phyloP scores from a whole-genome alignment of 2,797 vertebrate species.

The Sebastes matsubarae region DNA sequence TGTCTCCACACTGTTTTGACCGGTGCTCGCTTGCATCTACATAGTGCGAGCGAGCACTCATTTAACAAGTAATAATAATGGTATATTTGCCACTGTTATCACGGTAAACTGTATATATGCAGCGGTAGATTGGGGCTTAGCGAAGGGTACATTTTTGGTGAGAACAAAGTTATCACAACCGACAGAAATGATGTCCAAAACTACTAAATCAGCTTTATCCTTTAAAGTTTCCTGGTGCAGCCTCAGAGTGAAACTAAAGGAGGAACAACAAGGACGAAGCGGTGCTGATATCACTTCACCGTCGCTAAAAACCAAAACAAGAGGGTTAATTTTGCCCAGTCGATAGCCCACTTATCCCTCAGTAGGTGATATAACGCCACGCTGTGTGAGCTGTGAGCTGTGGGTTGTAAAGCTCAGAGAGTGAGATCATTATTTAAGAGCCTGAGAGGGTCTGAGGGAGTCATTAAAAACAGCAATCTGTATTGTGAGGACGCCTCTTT shows the following conservation, averaged over 20 bases:
- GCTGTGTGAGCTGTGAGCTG: constrained; percentile 52
- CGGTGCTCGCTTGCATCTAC: no score
- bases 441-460: constrained; percentile 34
- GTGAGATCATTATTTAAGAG: constrained; percentile 63
- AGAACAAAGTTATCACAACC: no score
- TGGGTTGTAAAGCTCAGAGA: constrained; percentile 13
- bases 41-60: no score
- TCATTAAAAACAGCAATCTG: constrained; percentile 51
- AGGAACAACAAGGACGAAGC: neutral
- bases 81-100: no score
- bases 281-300: constrained; percentile 5
- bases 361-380: constrained; percentile 32
- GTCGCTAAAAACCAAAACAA: neutral
- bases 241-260: neutral
- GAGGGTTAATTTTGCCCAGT: constrained; percentile 26
- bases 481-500: constrained; percentile 50
- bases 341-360: constrained; percentile 48
- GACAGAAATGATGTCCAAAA: neutral
- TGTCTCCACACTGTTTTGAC: no score
- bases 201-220: neutral
- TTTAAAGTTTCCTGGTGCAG: neutral
- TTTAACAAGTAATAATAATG: no score
- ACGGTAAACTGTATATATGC: no score
- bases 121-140: no score
- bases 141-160: no score